Evolutionary conservation across 2,113 vertebrate genomes (phyloP), one percentile per base, ranked within the genome.

Genomic region (Lipotes vexillifer): DNA sequence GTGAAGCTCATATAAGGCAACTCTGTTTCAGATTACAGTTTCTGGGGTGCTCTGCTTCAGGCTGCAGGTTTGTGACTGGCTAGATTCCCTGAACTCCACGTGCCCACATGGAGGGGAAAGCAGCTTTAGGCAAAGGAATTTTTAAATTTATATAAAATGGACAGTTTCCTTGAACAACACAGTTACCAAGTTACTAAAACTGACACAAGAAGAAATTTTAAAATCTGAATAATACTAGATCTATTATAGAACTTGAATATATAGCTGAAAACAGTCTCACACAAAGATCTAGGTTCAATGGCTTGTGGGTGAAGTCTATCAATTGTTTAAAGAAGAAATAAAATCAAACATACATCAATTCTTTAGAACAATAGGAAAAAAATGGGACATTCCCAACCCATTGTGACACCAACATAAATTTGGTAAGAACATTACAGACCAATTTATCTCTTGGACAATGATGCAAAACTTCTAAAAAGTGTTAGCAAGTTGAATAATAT

Each of bases 121-220:
- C 36, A 90, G 27, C 5, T 93, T 69, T 90, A 44, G 86, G 23
- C 10, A 31, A 38, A 87, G 46, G 20, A 49, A 93, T 90, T 71
- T 92, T 63, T 87, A 95, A 78, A 68, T 88, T 33, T 80, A 57
- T 21, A 8, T 49, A 14, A 46, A 89, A 61, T 18, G 52, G n/a
- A 65, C 21, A 88, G 31, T 78, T 95, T 71, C 49, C 36, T 65
- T 69, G 36, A 89, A 72, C n/a, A 66, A 84, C 23, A 41, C 25
- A 29, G 69, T 59, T 83, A 63, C 20, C 25, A 85, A 91, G 13
- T 66, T 91, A 72, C 11, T 27, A 68, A 91, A 96, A 91, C n/a
- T 94, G 66, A 88, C 38, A 78, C 17, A 74, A 94, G 63, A 97
- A 59, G 88, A 98, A 90, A 65, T 83, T 23, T 81, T 94, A 90